Base-by-base conservation (phyloP, 2,888 invertebrate genomes). In the Erpobdella octoculata region DNA sequence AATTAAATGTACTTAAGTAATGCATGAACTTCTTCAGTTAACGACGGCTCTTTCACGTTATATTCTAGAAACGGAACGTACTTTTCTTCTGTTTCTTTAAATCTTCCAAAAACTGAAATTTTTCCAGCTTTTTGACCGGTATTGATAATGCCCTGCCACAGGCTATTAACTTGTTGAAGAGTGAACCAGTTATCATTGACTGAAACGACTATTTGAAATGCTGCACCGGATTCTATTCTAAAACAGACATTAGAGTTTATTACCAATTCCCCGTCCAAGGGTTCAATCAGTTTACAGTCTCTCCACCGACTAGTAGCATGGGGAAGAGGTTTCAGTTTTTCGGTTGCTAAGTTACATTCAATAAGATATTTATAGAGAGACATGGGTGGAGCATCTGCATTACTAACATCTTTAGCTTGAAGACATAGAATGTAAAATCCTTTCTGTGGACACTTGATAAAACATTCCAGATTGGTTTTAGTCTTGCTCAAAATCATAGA, bases 61-160 rank as follows among this genome's bases (percentile, higher is more conserved):
- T 75, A 77, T 48, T 77, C 76, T 35, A 77, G 36, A 61, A 77
- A 58, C 1, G 77, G 76, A 31, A 76, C 70, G 59, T 74, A 77
- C 48, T 77, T 77, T 5, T 75, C 75, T 9, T 69, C 66, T 18
- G 31, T 69, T 2, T 53, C n/a, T 12, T 72, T 70, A 62, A 76
- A 75, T 9, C 74, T 38, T 8, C 73, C 75, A 61, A 73, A 77
- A n/a, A 77, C 70, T 18, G 62, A 25, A 9, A 72, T 64, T 64
- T 74, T 76, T 12, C 73, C 74, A n/a, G 53, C 28, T 25, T 73
- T 69, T 15, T 59, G 58, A 9, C 75, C 74, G 12, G 76, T 76
- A 36, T 37, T 48, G 12, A 76, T 58, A 4, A 37, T 36, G 2
- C 73, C 76, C 21, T 70, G 71, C 75, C 75, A 75, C 31, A 74